Conservation (phyloP, 2,797 vertebrate species). For the Anguilla marmorata region DNA sequence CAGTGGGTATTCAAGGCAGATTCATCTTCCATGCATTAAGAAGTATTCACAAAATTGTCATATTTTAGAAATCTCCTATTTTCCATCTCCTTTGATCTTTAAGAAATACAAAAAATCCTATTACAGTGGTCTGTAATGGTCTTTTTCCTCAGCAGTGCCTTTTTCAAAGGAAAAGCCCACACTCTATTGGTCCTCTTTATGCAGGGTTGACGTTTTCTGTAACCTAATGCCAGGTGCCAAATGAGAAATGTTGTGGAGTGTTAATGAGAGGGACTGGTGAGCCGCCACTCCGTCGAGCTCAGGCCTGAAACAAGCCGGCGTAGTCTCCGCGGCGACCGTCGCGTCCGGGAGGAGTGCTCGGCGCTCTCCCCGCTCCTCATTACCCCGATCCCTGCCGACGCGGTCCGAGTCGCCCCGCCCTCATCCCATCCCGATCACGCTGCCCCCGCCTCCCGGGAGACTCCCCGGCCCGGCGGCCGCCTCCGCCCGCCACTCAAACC, state of each 20-base stretch:
- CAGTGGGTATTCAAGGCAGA: constrained; percentile 9
- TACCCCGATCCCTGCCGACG: constrained; percentile 49
- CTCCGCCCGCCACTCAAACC: constrained; percentile 20
- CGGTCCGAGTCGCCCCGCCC: constrained; percentile 33
- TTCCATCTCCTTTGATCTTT: constrained; percentile 20
- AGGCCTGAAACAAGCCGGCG: constrained; percentile 40
- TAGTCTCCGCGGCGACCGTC: constrained; percentile 4
- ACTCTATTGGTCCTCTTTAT: background rate
- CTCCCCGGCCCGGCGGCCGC: background rate
- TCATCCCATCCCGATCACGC: constrained; percentile 23
- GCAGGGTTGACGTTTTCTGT: background rate
- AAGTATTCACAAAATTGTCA: background rate
- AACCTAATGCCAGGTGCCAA: background rate
- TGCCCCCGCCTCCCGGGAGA: constrained; percentile 19
- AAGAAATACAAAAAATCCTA: background rate
- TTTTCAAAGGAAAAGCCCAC: background rate
- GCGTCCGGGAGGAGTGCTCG: constrained; percentile 30
- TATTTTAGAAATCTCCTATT: background rate
- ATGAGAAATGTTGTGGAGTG: background rate
- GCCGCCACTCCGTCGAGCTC: constrained; percentile 37
- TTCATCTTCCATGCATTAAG: background rate
- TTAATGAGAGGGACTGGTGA: background rate
- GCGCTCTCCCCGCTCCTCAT: constrained; percentile 53
- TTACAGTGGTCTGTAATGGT: background rate
- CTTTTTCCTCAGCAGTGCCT: background rate